phyloP scores from a whole-genome alignment of 1,140 invertebrate species.

The Harpegnathos saltator region DNA sequence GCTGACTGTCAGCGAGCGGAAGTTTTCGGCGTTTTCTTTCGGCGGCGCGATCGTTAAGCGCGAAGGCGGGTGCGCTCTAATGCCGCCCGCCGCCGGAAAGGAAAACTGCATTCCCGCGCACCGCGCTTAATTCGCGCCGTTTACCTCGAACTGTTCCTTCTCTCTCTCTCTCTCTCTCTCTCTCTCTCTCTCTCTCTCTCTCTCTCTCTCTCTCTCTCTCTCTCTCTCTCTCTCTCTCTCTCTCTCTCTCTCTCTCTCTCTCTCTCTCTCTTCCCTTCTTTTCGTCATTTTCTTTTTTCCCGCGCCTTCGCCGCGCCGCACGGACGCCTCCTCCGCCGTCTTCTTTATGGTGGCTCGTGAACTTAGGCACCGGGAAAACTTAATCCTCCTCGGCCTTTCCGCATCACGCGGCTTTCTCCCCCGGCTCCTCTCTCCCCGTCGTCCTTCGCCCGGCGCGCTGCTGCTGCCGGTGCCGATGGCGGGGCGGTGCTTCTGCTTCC shows the following conservation, averaged over 20 bases:
- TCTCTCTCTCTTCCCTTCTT: neutral
- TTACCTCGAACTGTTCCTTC: constrained; percentile 50
- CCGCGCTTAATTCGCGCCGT: constrained; percentile 58
- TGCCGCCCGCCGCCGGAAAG: constrained; percentile 42
- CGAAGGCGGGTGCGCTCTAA: constrained; percentile 41
- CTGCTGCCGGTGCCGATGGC: too few relatives aligned
- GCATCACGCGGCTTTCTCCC: constrained; percentile 31
- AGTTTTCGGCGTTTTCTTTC: constrained; percentile 58
- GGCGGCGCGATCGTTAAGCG: constrained; percentile 52
- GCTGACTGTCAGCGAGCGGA: constrained; percentile 8
- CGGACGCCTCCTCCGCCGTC: neutral
- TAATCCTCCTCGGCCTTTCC: constrained; percentile 50
- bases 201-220: neutral
- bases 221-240: too few relatives aligned
- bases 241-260: neutral
- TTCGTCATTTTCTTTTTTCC: neutral
- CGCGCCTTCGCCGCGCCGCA: too few relatives aligned
- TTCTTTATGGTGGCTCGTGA: constrained; percentile 58
- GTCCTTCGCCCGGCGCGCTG: neutral
- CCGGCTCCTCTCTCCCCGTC: neutral
- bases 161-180: neutral
- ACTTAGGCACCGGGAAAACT: constrained; percentile 57
- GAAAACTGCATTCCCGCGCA: constrained; percentile 57
- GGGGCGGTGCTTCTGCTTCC: too few relatives aligned
- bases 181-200: neutral